These are phyloP conservation scores for Artemia sinica DNA, from an alignment of 2,888 invertebrate species.

Conservation along the genomic window DNA sequence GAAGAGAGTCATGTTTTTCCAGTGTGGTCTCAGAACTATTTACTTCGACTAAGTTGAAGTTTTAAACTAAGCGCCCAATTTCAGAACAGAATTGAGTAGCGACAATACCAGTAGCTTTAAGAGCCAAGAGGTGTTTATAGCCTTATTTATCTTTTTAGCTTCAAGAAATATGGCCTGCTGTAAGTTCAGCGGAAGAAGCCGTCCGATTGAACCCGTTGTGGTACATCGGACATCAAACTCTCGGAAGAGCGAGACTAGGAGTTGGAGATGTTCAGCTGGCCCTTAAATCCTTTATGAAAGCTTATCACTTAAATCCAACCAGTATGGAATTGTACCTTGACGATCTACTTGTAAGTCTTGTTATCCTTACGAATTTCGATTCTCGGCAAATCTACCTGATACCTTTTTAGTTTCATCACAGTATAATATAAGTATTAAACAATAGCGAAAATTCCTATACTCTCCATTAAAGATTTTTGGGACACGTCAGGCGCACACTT, in stretches of 20 bases:
- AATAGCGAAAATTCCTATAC: too few species aligned
- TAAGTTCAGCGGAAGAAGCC: constrained; percentile 30
- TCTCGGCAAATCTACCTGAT: too few species aligned
- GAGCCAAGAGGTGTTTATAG: constrained; percentile 9
- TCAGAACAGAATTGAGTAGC: constrained; percentile 24
- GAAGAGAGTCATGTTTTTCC: too few species aligned
- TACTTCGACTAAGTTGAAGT: too few species aligned
- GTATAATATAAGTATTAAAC: too few species aligned
- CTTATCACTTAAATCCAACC: constrained; percentile 31
- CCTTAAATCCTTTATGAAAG: constrained; percentile 30
- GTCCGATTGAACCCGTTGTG: constrained; percentile 30
- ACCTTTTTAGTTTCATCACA: too few species aligned
- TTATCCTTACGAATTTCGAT: too few species aligned
- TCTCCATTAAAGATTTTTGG: too few species aligned
- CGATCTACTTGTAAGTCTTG: constrained; percentile 27
- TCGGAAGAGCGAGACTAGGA: constrained; percentile 32
- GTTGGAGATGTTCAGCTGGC: constrained; percentile 32
- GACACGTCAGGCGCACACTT: too few species aligned
- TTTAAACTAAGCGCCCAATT: neutral
- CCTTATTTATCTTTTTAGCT: constrained; percentile 24
- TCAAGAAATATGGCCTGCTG: constrained; percentile 26
- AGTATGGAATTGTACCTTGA: constrained; percentile 31
- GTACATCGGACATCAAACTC: constrained; percentile 34
- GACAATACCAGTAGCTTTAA: neutral
- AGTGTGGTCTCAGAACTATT: too few species aligned